Evolutionary conservation across 2,113 vertebrate genomes (phyloP), one percentile per base, ranked within the genome.

Genomic region (Telmatochromis bifrenatus): DNA sequence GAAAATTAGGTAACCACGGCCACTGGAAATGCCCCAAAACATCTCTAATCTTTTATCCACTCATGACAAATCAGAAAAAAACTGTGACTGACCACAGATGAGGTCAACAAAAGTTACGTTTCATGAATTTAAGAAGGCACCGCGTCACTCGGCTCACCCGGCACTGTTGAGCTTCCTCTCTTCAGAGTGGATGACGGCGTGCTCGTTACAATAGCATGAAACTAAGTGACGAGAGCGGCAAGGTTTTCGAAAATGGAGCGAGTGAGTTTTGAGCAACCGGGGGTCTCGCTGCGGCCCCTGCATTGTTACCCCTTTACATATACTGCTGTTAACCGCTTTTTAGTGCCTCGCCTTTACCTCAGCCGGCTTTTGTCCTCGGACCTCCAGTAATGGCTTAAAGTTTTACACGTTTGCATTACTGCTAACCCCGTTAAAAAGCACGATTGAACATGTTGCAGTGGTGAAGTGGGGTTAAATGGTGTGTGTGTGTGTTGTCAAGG

Each of bases 401-500:
- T 65, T 14, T 65, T 26, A 80, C 49, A 45, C 8, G 2, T 37
- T 68, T 23, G 4, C 49, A 42, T 62, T 26, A 33, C 47, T 79
- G 28, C 53, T 55, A 60, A 82, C 56, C 33, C 35, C 4, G 55
- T 60, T 79, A 62, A 82, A 89, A 42, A 54, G 19, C 12, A 23
- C 7, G 79, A 58, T 47, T 81, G 58, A 21, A 49, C 53, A 58
- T 28, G 49, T 83, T 87, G 80, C 31, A 55, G 33, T 53, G 79
- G n/a, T 49, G 51, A 80, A 19, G 31, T 79, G 33, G 51, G 49
- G 17, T 70, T 56, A 54, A 87, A 73, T 15, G 2, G 55, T 85
- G 23, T 87, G 49, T 35, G 58, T 91, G 75, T 88, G 62, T 87
- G 83, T 88, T 33, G 7, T 85, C n/a, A 92, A 99, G 99, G 97